phyloP scores from a whole-genome alignment of 1,140 invertebrate genomes.

The Drosophila tsacasi region DNA sequence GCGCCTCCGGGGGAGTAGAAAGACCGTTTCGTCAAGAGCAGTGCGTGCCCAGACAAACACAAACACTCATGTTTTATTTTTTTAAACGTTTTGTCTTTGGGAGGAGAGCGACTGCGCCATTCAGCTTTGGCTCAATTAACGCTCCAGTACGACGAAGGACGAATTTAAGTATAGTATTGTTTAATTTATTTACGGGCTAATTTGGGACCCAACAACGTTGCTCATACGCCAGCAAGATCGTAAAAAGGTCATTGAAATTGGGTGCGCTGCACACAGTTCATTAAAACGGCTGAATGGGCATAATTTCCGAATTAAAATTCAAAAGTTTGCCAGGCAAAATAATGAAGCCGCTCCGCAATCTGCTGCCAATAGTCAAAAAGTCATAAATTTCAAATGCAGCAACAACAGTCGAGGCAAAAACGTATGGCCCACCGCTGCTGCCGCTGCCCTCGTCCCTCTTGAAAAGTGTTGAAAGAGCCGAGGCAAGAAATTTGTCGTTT shows the following conservation, averaged over 20 bases:
- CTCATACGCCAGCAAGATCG: conserved; percentile 57
- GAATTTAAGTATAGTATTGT: conserved; percentile 13
- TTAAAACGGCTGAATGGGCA: conserved; percentile 63
- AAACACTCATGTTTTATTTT: background rate
- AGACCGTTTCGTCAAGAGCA: background rate
- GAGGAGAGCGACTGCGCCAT: background rate
- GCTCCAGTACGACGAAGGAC: background rate
- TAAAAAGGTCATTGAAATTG: conserved; percentile 67
- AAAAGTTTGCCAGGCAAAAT: conserved; percentile 78
- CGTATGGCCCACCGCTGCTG: conserved; percentile 44
- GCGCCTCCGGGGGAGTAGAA: conserved; percentile 3
- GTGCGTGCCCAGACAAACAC: conserved; percentile 18
- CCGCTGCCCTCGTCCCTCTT: background rate
- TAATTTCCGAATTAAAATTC: conserved; percentile 83
- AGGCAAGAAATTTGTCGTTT: conserved; percentile 66
- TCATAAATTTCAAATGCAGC: conserved; percentile 81
- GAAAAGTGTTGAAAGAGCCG: conserved; percentile 64
- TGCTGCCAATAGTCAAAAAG: conserved; percentile 83
- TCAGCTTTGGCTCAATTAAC: conserved; percentile 7
- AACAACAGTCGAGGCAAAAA: conserved; percentile 54
- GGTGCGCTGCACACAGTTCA: conserved; percentile 42
- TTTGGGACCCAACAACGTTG: conserved; percentile 54
- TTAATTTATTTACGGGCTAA: conserved; percentile 59
- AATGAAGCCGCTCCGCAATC: conserved; percentile 76
- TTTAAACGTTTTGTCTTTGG: conserved; percentile 19